Base-by-base conservation (phyloP, 2,888 invertebrate genomes). In the Pyrochroa serraticornis region DNA sequence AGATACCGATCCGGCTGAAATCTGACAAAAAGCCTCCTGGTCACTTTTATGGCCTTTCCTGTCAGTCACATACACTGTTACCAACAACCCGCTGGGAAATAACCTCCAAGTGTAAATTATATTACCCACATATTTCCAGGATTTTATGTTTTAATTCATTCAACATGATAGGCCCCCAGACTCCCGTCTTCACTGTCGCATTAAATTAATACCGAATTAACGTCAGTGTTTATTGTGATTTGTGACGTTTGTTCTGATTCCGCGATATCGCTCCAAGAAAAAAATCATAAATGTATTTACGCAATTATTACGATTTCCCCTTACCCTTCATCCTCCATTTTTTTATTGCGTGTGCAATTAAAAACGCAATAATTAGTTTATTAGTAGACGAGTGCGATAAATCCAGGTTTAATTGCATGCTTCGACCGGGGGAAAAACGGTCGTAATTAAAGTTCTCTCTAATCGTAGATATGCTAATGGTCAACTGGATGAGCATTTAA, bases 51-150 rank as follows among this genome's bases (percentile, higher is more conserved):
- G 45, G 36, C 45, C 44, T 22, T 9, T 7, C 34, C 38, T 57
- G 45, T 57, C 57, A 57, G 50, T 57, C 50, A 51, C 41, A 51
- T 55, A 58, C 60, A 50, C 47, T 56, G 48, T 50, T 63, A 62
- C 53, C 57, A 61, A 62, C 60, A 49, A 51, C 67, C 62, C 33
- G 65, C 65, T 62, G 67, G 10, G 67, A 53, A 35, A 43, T 53
- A 64, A 64, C 64, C 51, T 60, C 48, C 62, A 60, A 55, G 62
- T 64, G 65, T 67, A 67, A 67, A 65, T 67, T 65, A 62, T 59
- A 63, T 64, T 65, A 58, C 44, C 36, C 9, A 36, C 41, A 47
- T 47, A 48, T 52, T 52, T 52, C 32, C 22, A 7, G 2, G 8
- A 52, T 8, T 52, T 52, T 52, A 52, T 45, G 45, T 45, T 52